Evolutionary conservation across 2,113 vertebrate genomes (phyloP), one percentile per base, ranked within the genome.

Genomic region (Dipodomys stephensi): DNA sequence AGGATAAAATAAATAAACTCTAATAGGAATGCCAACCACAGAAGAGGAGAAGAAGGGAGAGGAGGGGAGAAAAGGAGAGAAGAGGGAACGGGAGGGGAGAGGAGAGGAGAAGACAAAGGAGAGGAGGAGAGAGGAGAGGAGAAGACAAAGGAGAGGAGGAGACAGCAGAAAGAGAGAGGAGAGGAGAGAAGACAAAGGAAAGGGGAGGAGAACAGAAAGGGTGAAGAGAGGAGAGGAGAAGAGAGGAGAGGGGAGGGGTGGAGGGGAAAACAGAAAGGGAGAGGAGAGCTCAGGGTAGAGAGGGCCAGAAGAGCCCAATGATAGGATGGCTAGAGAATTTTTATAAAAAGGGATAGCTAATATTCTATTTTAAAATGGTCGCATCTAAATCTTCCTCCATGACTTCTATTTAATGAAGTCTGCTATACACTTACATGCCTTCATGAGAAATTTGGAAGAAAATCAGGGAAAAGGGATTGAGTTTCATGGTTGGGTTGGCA

Each of bases 391-490:
- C 22, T 32, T 67, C 11, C 16, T 67, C 60, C 27, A 62, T 39
- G 27, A 28, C 16, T 19, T 71, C 53, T 80, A 16, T 72, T 65
- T 84, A 20, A 72, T 76, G 77, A n/a, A 23, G 10, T 65, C 20
- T 30, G 73, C 35, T 83, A 65, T 6, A 68, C 2, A 84, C 23
- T 82, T 65, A 22, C 7, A 32, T 6, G 12, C 1, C 22, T 57
- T 73, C 4, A 28, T 74, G 10, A 94, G 10, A 94, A 83, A 89
- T 39, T 2, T 64, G 80, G 39, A 57, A 80, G 72, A 89, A 74
- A 93, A 84, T 49, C 28, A 84, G 6, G 28, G 35, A 92, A 84
- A 64, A 6, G 60, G 62, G 39, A 10, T 67, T 90, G 30, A 81
- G n/a, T 87, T 87, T 87, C 68, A 62, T 83, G 23, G 30, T 44